Conservation (phyloP, 2,113 vertebrate genomes). For the Crotophaga sulcirostris region DNA sequence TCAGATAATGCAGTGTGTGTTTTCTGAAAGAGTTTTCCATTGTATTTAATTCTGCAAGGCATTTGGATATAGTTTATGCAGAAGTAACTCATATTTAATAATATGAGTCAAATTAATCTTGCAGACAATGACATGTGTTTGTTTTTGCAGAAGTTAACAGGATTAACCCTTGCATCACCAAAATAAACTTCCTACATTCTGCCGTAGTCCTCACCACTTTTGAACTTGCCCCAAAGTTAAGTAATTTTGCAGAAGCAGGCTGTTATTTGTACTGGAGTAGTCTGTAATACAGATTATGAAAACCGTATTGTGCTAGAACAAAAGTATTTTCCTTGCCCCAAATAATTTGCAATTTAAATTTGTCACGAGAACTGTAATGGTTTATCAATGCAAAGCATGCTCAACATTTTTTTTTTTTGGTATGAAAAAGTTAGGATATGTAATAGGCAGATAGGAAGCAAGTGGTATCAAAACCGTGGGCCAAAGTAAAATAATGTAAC, state of each 20-base stretch:
- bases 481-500: background rate
- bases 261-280: background rate
- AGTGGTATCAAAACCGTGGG: background rate
- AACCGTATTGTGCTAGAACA: background rate
- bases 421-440: background rate
- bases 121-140: background rate
- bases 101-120: background rate
- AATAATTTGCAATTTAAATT: slow-evolving; percentile 11
- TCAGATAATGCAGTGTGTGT: background rate
- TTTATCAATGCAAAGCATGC: background rate
- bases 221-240: background rate
- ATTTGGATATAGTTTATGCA: background rate
- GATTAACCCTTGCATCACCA: background rate
- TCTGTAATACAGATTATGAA: background rate
- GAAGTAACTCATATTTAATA: background rate
- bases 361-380: background rate
- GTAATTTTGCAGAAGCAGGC: background rate
- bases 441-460: background rate
- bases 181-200: background rate
- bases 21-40: background rate
- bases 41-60: background rate
- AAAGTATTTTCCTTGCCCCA: background rate
- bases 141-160: background rate
- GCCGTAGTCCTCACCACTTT: background rate
- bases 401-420: background rate